Evolutionary conservation across 2,797 vertebrate genomes (phyloP).

Genomic region (Pipistrellus kuhlii): DNA sequence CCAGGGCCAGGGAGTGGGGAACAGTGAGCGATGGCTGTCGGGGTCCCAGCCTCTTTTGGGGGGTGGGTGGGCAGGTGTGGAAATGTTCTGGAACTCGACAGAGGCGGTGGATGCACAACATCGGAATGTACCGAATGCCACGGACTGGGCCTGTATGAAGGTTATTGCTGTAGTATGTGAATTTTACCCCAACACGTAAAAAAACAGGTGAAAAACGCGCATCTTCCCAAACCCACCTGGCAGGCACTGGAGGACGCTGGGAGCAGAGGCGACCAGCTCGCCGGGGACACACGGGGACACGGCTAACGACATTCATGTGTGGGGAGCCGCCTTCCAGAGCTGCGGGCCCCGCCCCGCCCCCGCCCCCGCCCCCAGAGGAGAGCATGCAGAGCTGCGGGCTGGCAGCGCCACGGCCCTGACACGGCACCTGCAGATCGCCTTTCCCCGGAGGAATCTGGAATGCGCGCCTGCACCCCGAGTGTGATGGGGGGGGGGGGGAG

Average conservation of each 20-base stretch:
- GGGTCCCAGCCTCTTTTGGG: not conserved
- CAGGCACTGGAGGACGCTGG: not conserved
- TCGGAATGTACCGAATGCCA: not conserved
- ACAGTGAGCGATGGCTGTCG: fast-evolving
- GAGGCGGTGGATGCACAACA: not conserved
- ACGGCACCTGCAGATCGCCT: slow-evolving; percentile 46
- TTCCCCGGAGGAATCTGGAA: not conserved
- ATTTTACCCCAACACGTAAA: not conserved
- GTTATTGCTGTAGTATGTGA: not conserved
- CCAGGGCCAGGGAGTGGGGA: not conserved
- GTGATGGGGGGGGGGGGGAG: not conserved
- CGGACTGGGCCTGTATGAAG: fast-evolving
- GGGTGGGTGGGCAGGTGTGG: not conserved
- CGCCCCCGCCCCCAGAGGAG: not conserved
- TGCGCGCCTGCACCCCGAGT: not conserved
- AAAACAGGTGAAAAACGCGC: not conserved
- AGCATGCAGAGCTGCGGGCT: not conserved
- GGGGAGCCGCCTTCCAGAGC: not conserved
- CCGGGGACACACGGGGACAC: not conserved
- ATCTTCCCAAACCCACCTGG: fast-evolving
- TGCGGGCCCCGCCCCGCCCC: not conserved
- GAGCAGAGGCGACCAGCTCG: fast-evolving
- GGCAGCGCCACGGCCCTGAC: not conserved
- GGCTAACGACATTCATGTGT: not conserved
- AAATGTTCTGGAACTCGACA: not conserved